These are phyloP conservation scores for Selenia dentaria DNA, from an alignment of 2,888 invertebrate species.

Conservation along the genomic window DNA sequence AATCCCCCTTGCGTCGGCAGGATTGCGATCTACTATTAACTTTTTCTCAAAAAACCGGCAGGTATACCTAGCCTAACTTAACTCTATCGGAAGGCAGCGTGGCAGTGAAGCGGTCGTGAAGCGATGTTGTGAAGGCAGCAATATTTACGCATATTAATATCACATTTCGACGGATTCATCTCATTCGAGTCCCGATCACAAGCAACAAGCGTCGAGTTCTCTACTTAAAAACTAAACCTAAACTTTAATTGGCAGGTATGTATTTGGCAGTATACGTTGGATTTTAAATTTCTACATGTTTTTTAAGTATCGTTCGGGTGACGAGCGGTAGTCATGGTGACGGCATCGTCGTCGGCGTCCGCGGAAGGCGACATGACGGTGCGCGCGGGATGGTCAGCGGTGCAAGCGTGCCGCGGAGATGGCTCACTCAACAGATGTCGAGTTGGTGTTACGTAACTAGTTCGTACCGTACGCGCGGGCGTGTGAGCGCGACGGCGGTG, in stretches of 20 bases:
- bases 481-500: conserved; percentile 60
- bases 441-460: conserved; percentile 59
- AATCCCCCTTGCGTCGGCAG: conserved; percentile 39
- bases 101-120: conserved; percentile 64
- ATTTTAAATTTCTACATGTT: conserved; percentile 51
- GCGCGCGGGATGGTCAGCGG: conserved; percentile 68
- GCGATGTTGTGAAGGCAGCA: conserved; percentile 62
- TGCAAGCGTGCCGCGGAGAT: conserved; percentile 71
- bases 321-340: conserved; percentile 52
- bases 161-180: conserved; percentile 41
- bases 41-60: conserved; percentile 36
- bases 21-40: conserved; percentile 43
- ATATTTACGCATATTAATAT: conserved; percentile 28
- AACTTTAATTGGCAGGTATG: conserved; percentile 57
- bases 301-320: conserved; percentile 48
- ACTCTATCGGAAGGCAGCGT: conserved; percentile 59
- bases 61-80: conserved; percentile 50
- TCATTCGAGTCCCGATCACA: conserved; percentile 51
- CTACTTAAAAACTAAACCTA: conserved; percentile 56
- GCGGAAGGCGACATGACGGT: conserved; percentile 60
- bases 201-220: conserved; percentile 61
- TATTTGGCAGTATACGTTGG: conserved; percentile 52
- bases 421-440: conserved; percentile 77
- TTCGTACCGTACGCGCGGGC: conserved; percentile 61
- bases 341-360: conserved; percentile 47